Conservation (phyloP, 2,888 invertebrate species). For the Pogonocherus hispidulus region DNA sequence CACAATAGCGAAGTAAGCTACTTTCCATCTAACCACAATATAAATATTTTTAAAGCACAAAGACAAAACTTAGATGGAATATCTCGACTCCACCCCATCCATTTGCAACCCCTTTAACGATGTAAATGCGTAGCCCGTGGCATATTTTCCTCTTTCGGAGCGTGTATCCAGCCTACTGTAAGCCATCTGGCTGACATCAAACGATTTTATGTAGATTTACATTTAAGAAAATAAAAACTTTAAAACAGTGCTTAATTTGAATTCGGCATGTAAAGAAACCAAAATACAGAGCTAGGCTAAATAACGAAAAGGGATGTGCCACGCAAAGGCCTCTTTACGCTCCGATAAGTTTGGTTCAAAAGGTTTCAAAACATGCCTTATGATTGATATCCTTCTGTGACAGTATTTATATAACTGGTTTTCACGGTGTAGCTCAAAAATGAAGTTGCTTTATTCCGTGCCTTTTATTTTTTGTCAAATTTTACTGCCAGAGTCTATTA, state of each 20-base stretch:
- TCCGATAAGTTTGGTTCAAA: constrained; percentile 29
- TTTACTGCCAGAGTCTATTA: no score
- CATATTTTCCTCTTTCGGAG: constrained; percentile 59
- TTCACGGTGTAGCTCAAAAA: no score
- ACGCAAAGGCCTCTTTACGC: constrained; percentile 38
- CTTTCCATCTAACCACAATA: constrained; percentile 59
- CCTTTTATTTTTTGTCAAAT: not conserved
- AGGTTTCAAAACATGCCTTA: constrained; percentile 30
- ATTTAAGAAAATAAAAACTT: constrained; percentile 68
- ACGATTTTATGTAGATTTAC: constrained; percentile 68
- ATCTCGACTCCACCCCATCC: constrained; percentile 63
- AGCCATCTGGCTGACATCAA: constrained; percentile 67
- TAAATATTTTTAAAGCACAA: constrained; percentile 68
- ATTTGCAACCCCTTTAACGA: constrained; percentile 64
- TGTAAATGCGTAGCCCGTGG: constrained; percentile 67
- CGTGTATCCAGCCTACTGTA: constrained; percentile 61
- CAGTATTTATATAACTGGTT: no score
- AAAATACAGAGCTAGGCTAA: constrained; percentile 55
- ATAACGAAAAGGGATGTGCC: constrained; percentile 44
- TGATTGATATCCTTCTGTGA: constrained; percentile 32
- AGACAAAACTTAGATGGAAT: constrained; percentile 67
- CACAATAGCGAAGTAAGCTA: constrained; percentile 50
- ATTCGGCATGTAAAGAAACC: constrained; percentile 64
- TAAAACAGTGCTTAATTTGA: constrained; percentile 67
- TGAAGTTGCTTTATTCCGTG: no score